Evolutionary conservation across 2,113 vertebrate genomes (phyloP).

Genomic region (Hemichromis elongatus): DNA sequence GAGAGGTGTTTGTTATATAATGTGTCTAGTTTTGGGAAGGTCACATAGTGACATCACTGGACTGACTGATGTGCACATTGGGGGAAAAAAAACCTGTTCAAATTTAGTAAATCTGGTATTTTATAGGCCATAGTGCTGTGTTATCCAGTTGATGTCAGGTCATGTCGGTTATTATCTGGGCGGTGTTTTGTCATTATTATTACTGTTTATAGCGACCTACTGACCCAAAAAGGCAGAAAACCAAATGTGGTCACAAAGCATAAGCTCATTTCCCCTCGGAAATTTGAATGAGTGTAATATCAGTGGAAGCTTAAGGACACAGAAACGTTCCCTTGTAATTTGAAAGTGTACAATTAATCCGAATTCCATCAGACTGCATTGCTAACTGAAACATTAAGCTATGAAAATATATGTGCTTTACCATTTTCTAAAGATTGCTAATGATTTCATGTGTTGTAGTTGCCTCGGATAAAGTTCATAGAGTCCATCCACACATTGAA

Average conservation of each 20-base stretch:
- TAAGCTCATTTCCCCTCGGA: slow-evolving; percentile 61
- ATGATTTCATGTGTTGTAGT: slow-evolving; percentile 33
- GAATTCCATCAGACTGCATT: slow-evolving; percentile 5
- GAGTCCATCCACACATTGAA: slow-evolving; percentile 51
- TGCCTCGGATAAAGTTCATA: slow-evolving; percentile 55
- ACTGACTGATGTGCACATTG: slow-evolving; percentile 33
- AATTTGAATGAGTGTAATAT: slow-evolving; percentile 51
- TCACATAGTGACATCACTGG: slow-evolving; percentile 16
- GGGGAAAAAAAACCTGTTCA: slow-evolving; percentile 6
- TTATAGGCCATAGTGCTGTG: slow-evolving; percentile 17
- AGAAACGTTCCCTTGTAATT: slow-evolving; percentile 21
- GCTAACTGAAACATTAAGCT: slow-evolving; percentile 14
- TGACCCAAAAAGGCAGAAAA: slow-evolving; percentile 66
- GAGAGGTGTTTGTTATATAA: slow-evolving; percentile 45
- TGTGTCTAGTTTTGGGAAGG: slow-evolving; percentile 25
- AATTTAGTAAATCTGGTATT: slow-evolving; percentile 40
- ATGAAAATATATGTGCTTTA: slow-evolving; percentile 21
- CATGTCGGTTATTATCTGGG: slow-evolving; percentile 28
- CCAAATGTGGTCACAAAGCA: slow-evolving; percentile 58
- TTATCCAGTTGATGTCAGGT: slow-evolving; percentile 38
- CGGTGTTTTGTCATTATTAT: slow-evolving; percentile 34
- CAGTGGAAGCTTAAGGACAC: slow-evolving; percentile 11
- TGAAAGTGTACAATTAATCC: slow-evolving; percentile 46
- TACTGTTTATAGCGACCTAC: slow-evolving; percentile 60
- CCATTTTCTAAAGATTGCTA: slow-evolving; percentile 20